Conservation (phyloP, 2,888 invertebrate genomes). For the Cryptus viduatorius region DNA sequence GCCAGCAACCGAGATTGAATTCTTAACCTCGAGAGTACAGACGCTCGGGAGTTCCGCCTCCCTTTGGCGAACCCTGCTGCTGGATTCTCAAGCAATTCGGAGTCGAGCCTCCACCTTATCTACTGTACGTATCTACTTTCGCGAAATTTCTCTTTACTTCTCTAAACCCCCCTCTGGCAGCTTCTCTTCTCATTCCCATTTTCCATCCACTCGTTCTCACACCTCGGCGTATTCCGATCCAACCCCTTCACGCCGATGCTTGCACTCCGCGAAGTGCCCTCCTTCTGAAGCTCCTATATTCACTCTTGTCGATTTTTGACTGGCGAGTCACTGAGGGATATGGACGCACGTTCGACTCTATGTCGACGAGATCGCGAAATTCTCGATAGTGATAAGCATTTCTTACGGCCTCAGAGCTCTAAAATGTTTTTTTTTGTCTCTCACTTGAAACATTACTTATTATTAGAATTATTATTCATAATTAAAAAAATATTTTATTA, state of each 20-base stretch:
- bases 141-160: conserved; percentile 44
- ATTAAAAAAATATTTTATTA: no score
- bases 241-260: conserved; percentile 19
- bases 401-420: background rate
- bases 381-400: background rate
- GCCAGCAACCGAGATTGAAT: conserved; percentile 79
- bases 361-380: conserved; percentile 7
- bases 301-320: conserved; percentile 51
- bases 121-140: conserved; percentile 58
- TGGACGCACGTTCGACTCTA: conserved; percentile 19
- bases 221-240: conserved; percentile 18
- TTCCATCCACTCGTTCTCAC: conserved; percentile 43
- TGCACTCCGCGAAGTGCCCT: conserved; percentile 55
- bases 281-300: conserved; percentile 50
- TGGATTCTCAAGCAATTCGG: conserved; percentile 63
- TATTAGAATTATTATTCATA: no score
- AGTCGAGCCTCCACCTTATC: conserved; percentile 62
- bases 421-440: no score
- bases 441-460: no score
- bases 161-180: conserved; percentile 46
- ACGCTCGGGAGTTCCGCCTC: conserved; percentile 47
- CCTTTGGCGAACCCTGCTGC: conserved; percentile 45
- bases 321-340: conserved; percentile 31
- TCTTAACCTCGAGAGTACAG: conserved; percentile 74
- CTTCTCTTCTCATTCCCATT: conserved; percentile 39